Evolutionary conservation across 2,797 vertebrate genomes (phyloP).

Genomic region (Tangara arthus): DNA sequence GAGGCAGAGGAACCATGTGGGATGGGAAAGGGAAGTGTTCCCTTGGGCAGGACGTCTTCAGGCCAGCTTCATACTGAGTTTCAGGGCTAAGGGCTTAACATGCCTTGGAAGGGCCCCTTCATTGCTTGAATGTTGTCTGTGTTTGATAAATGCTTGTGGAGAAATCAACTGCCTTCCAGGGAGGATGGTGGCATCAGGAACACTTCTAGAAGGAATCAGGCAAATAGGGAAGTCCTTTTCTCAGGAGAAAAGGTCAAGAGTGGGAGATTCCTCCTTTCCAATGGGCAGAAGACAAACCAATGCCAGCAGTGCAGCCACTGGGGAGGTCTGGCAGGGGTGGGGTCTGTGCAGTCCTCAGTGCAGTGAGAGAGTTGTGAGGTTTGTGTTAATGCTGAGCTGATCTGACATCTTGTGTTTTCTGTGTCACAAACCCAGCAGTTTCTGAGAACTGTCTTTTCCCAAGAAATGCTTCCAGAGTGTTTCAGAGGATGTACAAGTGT

Average conservation of each 20-base stretch:
- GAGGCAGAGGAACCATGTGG: neutral
- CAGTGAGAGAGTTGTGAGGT: neutral
- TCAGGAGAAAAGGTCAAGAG: neutral
- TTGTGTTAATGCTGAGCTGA: neutral
- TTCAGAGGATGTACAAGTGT: neutral
- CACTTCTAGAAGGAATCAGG: neutral
- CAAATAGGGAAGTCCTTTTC: neutral
- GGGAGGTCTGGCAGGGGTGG: neutral
- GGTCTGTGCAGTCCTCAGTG: neutral
- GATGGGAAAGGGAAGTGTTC: neutral
- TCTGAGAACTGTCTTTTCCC: neutral
- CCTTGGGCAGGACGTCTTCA: neutral
- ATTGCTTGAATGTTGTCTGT: neutral
- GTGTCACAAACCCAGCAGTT: neutral
- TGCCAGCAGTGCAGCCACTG: neutral
- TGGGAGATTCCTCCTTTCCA: neutral
- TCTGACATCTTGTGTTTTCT: neutral
- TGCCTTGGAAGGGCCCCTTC: neutral
- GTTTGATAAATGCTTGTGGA: neutral
- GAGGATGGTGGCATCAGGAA: neutral
- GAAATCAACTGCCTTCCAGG: neutral
- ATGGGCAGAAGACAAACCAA: neutral
- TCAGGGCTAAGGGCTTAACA: neutral
- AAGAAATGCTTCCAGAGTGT: neutral
- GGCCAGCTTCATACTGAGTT: accelerated